These are phyloP conservation scores for Anguilla anguilla DNA, from an alignment of 2,797 vertebrate genomes.

Conservation along the genomic window DNA sequence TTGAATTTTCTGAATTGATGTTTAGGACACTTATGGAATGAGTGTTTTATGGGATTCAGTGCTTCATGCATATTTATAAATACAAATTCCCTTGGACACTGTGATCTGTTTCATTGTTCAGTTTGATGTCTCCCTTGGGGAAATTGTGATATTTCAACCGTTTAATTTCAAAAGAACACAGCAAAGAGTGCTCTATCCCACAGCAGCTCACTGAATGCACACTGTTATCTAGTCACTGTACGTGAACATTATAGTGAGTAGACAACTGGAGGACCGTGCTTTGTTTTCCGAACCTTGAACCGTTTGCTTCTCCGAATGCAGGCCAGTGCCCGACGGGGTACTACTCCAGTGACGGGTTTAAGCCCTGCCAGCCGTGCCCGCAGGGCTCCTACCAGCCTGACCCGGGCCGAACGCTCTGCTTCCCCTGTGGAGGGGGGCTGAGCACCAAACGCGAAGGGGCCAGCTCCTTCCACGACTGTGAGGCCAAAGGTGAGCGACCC, in stretches of 20 bases:
- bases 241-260: not conserved
- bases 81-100: not conserved
- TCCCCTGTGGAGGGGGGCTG: conserved; percentile 90
- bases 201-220: not conserved
- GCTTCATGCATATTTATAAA: not conserved
- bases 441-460: conserved; percentile 89
- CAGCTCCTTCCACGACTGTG: conserved; percentile 93
- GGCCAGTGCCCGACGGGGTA: conserved; percentile 91
- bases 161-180: not conserved
- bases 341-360: conserved; percentile 89
- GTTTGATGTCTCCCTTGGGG: not conserved
- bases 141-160: not conserved
- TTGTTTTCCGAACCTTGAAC: not conserved
- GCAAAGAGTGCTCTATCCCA: not conserved
- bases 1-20: not conserved
- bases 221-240: not conserved
- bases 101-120: not conserved
- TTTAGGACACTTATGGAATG: not conserved
- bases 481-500: conserved; percentile 86
- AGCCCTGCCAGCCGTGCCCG: conserved; percentile 88
- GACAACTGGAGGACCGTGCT: not conserved
- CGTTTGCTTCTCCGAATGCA: conserved; percentile 54
- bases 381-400: conserved; percentile 91
- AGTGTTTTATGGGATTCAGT: not conserved
- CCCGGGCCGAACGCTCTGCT: conserved; percentile 87